phyloP scores from a whole-genome alignment of 2,888 invertebrate species.

The Pollenia labialis region DNA sequence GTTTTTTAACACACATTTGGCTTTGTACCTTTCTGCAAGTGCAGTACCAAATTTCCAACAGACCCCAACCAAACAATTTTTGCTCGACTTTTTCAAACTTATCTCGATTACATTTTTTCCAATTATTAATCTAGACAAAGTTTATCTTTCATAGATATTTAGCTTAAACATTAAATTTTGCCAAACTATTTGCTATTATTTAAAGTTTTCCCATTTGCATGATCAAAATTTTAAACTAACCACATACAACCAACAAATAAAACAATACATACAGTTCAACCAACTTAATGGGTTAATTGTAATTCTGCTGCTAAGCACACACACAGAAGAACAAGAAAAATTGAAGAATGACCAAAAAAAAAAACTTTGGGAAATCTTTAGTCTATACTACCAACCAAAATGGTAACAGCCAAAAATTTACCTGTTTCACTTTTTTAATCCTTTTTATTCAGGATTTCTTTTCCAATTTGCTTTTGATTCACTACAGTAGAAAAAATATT shows the following conservation, averaged over 20 bases:
- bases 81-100: background rate
- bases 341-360: slow-evolving; percentile 53
- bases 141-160: no score
- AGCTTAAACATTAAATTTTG: background rate
- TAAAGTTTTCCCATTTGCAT: slow-evolving; percentile 1
- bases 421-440: slow-evolving; percentile 66
- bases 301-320: slow-evolving; percentile 65
- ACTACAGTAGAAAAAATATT: slow-evolving; percentile 26
- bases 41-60: slow-evolving; percentile 48
- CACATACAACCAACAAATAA: slow-evolving; percentile 45
- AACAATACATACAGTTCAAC: slow-evolving; percentile 52
- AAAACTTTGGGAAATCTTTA: slow-evolving; percentile 59
- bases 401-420: slow-evolving; percentile 68
- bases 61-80: slow-evolving; percentile 22
- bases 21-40: slow-evolving; percentile 58
- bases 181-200: slow-evolving; percentile 1
- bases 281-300: slow-evolving; percentile 71
- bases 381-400: slow-evolving; percentile 47
- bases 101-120: no score
- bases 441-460: slow-evolving; percentile 63
- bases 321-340: slow-evolving; percentile 52
- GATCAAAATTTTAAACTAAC: slow-evolving; percentile 23
- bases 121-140: no score
- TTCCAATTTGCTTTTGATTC: slow-evolving; percentile 56
- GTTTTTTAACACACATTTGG: slow-evolving; percentile 45